A percentile compares a stretch with the other conserved stretches of the same genome.
Evolutionary conservation across 2,888 invertebrate species (phyloP).

Genomic region (Ophioninae sp.): DNA sequence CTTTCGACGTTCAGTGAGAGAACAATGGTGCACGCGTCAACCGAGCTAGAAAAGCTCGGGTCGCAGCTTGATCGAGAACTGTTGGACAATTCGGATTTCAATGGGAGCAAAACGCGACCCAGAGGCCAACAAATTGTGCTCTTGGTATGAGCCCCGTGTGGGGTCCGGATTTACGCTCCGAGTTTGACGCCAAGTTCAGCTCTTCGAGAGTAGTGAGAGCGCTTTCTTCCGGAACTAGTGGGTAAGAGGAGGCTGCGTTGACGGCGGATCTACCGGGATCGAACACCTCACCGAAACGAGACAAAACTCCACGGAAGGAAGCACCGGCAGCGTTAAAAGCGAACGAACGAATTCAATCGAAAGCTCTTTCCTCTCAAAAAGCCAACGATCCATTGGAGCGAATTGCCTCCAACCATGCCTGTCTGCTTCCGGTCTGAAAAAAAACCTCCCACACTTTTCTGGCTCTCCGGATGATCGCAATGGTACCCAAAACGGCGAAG

Average conservation of each 20-base stretch:
- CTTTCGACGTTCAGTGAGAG: not conserved
- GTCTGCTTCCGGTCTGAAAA: no score
- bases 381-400: no score
- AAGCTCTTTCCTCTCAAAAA: not conserved
- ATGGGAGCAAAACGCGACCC: not conserved
- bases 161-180: not conserved
- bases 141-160: not conserved
- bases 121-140: not conserved
- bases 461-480: no score
- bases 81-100: constrained; percentile 3
- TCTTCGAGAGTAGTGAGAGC: not conserved
- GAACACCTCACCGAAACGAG: not conserved
- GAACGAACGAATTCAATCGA: not conserved
- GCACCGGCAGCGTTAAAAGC: not conserved
- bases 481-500: no score
- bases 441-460: no score
- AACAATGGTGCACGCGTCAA: not conserved
- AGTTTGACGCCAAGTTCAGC: not conserved
- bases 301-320: not conserved
- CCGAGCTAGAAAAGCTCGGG: not conserved
- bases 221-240: not conserved
- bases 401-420: no score
- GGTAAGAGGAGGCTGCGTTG: not conserved
- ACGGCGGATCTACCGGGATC: not conserved
- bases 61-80: constrained; percentile 4